Conservation (phyloP, 2,888 invertebrate species). For the Trissolcus japonicus region DNA sequence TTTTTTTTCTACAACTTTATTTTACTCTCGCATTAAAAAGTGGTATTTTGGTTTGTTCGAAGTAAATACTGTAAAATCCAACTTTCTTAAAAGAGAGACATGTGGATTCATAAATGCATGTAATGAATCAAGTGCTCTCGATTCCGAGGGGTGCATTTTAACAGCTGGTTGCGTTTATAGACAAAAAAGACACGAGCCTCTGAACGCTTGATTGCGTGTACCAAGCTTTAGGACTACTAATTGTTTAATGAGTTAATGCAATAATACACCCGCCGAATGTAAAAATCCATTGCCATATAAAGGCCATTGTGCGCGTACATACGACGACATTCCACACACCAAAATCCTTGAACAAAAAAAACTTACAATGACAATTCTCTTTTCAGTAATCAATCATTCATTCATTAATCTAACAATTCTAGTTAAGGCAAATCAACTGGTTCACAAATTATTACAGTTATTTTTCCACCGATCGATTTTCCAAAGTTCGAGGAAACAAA, state of each 20-base stretch:
- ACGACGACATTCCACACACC: conserved; percentile 58
- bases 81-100: not conserved
- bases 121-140: conserved; percentile 22
- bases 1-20: no score
- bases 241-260: conserved; percentile 72
- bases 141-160: conserved; percentile 66
- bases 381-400: conserved; percentile 30
- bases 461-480: no score
- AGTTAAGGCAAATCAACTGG: no score
- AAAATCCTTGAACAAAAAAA: no score
- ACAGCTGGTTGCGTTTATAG: conserved; percentile 60
- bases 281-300: conserved; percentile 62
- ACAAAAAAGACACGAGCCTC: conserved; percentile 32
- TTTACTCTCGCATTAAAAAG: no score
- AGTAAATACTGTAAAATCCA: no score
- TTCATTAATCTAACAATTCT: not conserved
- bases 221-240: conserved; percentile 55
- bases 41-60: no score
- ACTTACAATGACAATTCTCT: conserved; percentile 7
- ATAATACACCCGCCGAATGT: conserved; percentile 70
- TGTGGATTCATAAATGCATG: conserved; percentile 34
- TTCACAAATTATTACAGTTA: no score
- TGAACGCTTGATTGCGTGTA: conserved; percentile 27
- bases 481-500: no score
- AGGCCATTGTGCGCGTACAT: conserved; percentile 60